Evolutionary conservation across 2,888 invertebrate genomes (phyloP).

Genomic region (Platycnemis pennipes): DNA sequence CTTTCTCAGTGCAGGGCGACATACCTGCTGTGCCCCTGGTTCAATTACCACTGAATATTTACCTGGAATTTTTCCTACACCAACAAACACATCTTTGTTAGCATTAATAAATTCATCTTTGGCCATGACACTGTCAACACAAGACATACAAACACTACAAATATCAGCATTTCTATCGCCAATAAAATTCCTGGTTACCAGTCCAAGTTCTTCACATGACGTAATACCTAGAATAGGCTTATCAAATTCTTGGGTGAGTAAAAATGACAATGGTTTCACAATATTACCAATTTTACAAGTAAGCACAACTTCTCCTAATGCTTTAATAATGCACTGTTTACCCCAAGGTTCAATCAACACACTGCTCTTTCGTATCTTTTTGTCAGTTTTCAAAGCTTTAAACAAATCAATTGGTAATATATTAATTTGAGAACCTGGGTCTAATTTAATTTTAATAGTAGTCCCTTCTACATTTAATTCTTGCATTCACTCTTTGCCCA

Average conservation of each 20-base stretch:
- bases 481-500: neutral
- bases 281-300: constrained; percentile 24
- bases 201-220: constrained; percentile 44
- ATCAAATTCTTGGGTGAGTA: constrained; percentile 50
- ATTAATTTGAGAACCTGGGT: constrained; percentile 69
- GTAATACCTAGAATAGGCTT: constrained; percentile 41
- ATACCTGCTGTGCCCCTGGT: too few species aligned
- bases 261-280: constrained; percentile 17
- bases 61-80: too few species aligned
- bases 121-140: neutral
- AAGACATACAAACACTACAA: neutral
- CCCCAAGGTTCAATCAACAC: constrained; percentile 53
- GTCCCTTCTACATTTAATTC: neutral
- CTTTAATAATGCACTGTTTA: constrained; percentile 33
- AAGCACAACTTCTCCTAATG: constrained; percentile 28
- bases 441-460: neutral
- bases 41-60: too few species aligned
- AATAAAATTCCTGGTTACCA: constrained; percentile 41
- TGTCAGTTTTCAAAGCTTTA: neutral
- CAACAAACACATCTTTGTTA: too few species aligned
- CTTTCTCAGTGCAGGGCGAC: too few species aligned
- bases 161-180: neutral
- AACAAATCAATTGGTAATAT: constrained; percentile 54
- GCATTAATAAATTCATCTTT: neutral
- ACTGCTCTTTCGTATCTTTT: neutral